Evolutionary conservation across 1,140 invertebrate species (phyloP), one percentile per base, ranked within the genome.

Genomic region (Drosophila sproati): DNA sequence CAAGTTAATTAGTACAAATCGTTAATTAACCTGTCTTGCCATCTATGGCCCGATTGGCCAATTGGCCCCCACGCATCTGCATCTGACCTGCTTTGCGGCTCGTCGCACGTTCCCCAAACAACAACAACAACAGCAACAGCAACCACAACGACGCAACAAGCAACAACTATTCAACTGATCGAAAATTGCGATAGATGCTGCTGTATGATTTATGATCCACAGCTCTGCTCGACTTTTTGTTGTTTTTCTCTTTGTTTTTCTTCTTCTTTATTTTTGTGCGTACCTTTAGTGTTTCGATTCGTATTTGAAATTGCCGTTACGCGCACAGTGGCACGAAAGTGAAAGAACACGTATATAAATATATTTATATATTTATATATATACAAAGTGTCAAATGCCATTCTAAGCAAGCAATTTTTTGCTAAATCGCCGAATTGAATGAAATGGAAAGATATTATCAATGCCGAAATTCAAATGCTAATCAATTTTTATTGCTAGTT

Each of bases 21-120:
- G 77, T 88, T 87, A 87, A 87, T 87, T 87, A 87, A 88, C 82
- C 82, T 79, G 80, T 80, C 74, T 76, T 71, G 81, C 80, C 80
- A 83, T 82, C 80, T 83, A 31, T 87, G 86, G 77, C 73, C 79
- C 79, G 73, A 80, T 85, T 83, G 80, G 80, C 80, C 80, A 82
- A 82, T 75, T 88, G 82, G 81, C 82, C 80, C 82, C 72, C 78
- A 78, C 83, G 82, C 82, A 86, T 75, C 78, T 78, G 63, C 71
- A 79, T 50, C 66, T 81, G 83, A 82, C 82, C 82, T 76, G 83
- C 63, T 88, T 87, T 61, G 54, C 50, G 45, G 5, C 3, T 64
- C 45, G 20, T 34, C 52, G 29, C 20, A 20, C 20, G 20, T 20
- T 20, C 20, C 20, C 20, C 20, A 20, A 20, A 20, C 20, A 20